A percentile compares a stretch with the other conserved stretches of the same genome.
phyloP scores from a whole-genome alignment of 2,888 invertebrate species.

The Cerastoderma edule region DNA sequence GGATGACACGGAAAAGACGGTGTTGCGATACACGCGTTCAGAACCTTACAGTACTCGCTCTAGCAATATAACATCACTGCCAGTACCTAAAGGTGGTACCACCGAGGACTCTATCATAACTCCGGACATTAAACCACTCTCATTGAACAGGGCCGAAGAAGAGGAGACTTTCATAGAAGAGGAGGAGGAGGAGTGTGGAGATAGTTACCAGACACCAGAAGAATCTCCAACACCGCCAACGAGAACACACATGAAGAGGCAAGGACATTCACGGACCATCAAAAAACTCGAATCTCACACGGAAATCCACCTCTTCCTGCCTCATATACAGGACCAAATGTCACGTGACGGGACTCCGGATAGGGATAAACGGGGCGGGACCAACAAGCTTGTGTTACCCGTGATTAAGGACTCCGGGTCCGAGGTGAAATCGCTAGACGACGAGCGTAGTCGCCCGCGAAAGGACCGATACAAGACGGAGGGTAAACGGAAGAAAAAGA shows the following conservation, averaged over 20 bases:
- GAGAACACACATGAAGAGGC: background rate
- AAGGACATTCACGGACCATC: constrained; percentile 55
- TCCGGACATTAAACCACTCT: constrained; percentile 31
- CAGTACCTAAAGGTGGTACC: background rate
- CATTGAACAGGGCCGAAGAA: constrained; percentile 22
- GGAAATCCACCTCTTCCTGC: constrained; percentile 67
- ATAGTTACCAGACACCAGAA: constrained; percentile 25
- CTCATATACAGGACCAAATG: constrained; percentile 56
- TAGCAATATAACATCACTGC: constrained; percentile 30
- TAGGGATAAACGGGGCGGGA: constrained; percentile 22
- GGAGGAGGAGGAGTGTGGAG: constrained; percentile 27
- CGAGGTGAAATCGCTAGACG: constrained; percentile 38
- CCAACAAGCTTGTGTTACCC: constrained; percentile 41
- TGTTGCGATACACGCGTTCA: constrained; percentile 21
- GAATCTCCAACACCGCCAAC: constrained; percentile 19
- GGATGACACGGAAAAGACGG: constrained; percentile 18
- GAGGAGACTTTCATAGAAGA: constrained; percentile 31
- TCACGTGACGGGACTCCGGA: constrained; percentile 54
- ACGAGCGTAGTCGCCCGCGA: constrained; percentile 29
- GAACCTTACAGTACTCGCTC: constrained; percentile 36
- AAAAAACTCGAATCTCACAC: constrained; percentile 64
- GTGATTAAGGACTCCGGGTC: constrained; percentile 40
- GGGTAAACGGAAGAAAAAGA: constrained; percentile 55
- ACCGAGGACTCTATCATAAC: constrained; percentile 19
- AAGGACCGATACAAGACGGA: constrained; percentile 36